phyloP scores from a whole-genome alignment of 2,888 invertebrate species.

The Pelosia muscerda region DNA sequence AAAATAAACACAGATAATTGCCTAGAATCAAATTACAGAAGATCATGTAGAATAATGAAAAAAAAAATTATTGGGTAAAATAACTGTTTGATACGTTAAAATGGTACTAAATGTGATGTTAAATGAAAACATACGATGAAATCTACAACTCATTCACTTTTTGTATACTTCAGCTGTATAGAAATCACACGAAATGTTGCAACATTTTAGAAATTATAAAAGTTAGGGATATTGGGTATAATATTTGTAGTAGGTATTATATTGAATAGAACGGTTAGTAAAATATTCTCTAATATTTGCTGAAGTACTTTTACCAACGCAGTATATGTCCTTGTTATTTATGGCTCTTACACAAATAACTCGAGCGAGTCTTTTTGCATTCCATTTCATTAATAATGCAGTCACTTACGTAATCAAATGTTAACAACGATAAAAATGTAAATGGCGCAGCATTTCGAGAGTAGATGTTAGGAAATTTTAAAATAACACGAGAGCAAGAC shows the following conservation, averaged over 20 bases:
- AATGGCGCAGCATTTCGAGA: constrained; percentile 30
- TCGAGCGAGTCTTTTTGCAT: constrained; percentile 12
- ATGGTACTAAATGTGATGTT: not conserved
- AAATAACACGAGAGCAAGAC: constrained; percentile 41
- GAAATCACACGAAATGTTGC: not conserved
- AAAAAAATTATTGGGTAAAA: not conserved
- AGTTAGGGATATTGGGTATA: not conserved
- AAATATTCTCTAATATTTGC: not conserved
- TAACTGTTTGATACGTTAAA: not conserved
- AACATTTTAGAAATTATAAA: not conserved
- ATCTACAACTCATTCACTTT: not conserved
- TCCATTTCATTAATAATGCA: constrained; percentile 19
- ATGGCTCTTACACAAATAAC: constrained; percentile 8
- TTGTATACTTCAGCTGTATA: not conserved
- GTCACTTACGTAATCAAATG: constrained; percentile 20
- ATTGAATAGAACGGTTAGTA: not conserved
- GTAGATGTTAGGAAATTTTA: constrained; percentile 34
- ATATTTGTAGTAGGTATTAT: not conserved
- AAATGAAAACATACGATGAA: not conserved
- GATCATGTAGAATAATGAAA: not conserved
- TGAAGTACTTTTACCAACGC: constrained; percentile 9
- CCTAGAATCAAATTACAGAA: not conserved
- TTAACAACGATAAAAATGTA: constrained; percentile 32
- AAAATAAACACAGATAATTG: not conserved
- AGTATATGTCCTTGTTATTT: not conserved